These are phyloP conservation scores for Tylochromis polylepis DNA, from an alignment of 2,113 vertebrate species.

Conservation along the genomic window DNA sequence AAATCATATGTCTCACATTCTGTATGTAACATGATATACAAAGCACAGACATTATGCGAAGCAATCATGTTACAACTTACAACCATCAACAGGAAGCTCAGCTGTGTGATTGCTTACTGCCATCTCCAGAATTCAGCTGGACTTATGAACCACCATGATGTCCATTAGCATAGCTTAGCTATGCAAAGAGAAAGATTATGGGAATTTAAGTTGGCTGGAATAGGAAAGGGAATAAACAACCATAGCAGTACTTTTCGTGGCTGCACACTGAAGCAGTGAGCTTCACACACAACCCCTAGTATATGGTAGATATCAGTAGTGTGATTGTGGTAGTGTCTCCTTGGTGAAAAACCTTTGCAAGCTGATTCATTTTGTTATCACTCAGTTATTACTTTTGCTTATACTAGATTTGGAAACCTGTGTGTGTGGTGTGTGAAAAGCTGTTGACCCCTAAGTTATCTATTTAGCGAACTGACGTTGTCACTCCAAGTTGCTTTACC, in stretches of 20 bases:
- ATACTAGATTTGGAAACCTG: not conserved
- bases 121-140: not conserved
- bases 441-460: slow-evolving; percentile 71
- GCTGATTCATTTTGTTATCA: not conserved
- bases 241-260: not conserved
- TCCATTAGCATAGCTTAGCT: not conserved
- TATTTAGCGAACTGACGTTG: slow-evolving; percentile 75
- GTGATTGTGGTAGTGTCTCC: not conserved
- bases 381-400: not conserved
- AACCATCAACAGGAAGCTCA: not conserved
- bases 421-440: slow-evolving; percentile 44
- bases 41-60: not conserved
- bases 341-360: not conserved
- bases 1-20: not conserved
- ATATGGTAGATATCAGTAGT: not conserved
- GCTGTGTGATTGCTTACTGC: not conserved
- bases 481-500: slow-evolving; percentile 71
- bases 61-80: not conserved
- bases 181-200: not conserved
- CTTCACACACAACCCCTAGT: not conserved
- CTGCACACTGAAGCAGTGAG: not conserved
- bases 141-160: not conserved
- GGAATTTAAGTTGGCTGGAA: not conserved
- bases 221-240: not conserved
- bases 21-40: not conserved